Evolutionary conservation across 2,888 invertebrate genomes (phyloP).

Genomic region (Caenorhabditis imperialis): DNA sequence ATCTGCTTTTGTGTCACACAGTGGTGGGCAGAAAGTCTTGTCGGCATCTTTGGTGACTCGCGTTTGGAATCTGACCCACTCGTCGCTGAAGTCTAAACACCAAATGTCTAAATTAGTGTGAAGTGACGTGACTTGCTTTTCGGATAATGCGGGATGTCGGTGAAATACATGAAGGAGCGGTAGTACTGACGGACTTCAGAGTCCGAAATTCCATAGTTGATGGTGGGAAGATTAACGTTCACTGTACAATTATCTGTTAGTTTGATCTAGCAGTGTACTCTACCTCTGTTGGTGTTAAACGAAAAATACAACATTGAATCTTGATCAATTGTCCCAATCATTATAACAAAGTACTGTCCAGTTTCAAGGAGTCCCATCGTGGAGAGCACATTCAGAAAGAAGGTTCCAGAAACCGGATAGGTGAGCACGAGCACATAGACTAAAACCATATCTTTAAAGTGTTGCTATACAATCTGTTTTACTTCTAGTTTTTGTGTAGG

Average conservation of each 20-base stretch:
- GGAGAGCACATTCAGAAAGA: constrained; percentile 37
- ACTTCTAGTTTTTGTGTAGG: constrained; percentile 50
- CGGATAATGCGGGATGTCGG: constrained; percentile 45
- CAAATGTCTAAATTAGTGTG: constrained; percentile 18
- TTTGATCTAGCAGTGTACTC: not conserved
- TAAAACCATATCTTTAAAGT: constrained; percentile 3
- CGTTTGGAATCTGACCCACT: constrained; percentile 44
- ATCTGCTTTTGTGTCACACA: constrained; percentile 34
- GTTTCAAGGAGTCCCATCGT: constrained; percentile 51
- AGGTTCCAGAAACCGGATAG: constrained; percentile 13
- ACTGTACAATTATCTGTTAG: constrained; percentile 3
- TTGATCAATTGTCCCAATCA: constrained; percentile 29
- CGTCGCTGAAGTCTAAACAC: constrained; percentile 51
- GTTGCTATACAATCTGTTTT: too few relatives aligned
- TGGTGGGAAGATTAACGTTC: not conserved
- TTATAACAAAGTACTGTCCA: constrained; percentile 52
- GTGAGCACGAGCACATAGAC: constrained; percentile 39
- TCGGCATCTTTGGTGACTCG: constrained; percentile 28
- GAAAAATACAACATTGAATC: constrained; percentile 27
- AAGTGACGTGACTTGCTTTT: constrained; percentile 29
- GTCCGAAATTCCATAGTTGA: constrained; percentile 29
- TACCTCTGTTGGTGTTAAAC: constrained; percentile 47
- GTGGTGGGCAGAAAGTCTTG: constrained; percentile 40
- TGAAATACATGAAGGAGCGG: constrained; percentile 48
- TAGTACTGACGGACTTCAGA: constrained; percentile 38